Percentiles rank a stretch among this genome's conserved stretches.
Conservation (phyloP, 2,113 vertebrate species). For the Ammodytes dubius region DNA sequence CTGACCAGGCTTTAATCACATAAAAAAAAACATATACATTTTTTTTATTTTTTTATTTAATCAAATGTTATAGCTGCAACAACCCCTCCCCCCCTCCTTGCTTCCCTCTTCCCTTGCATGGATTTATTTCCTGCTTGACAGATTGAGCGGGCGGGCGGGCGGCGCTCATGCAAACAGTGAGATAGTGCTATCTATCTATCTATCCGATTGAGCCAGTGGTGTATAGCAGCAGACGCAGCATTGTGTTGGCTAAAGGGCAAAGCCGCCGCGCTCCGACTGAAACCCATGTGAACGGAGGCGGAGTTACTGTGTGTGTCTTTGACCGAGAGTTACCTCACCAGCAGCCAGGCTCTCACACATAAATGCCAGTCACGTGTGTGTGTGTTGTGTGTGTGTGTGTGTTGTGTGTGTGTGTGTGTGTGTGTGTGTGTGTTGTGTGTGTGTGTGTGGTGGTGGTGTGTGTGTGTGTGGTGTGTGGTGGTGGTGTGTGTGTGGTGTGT, state of each 20-base stretch:
- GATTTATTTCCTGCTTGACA: not conserved
- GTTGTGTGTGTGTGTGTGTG: too few relatives aligned
- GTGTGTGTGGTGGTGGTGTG: too few relatives aligned
- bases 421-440: too few relatives aligned
- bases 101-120: not conserved
- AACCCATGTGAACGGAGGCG: conserved; percentile 33
- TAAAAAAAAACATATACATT: too few relatives aligned
- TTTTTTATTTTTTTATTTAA: not conserved
- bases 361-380: not conserved
- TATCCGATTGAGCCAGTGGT: conserved; percentile 37
- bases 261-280: conserved; percentile 18
- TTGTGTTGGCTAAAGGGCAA: conserved; percentile 57
- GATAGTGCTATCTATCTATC: conserved; percentile 19
- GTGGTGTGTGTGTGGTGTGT: too few relatives aligned
- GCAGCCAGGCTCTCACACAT: not conserved
- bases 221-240: not conserved
- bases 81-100: not conserved
- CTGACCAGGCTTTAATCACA: too few relatives aligned
- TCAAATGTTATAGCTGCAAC: not conserved
- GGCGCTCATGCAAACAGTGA: conserved; percentile 2
- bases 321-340: conserved; percentile 76
- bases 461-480: too few relatives aligned
- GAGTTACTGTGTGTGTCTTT: conserved; percentile 69
- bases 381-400: not conserved
- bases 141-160: not conserved